phyloP scores from a whole-genome alignment of 2,113 vertebrate genomes.

The Coptodon rendalli region DNA sequence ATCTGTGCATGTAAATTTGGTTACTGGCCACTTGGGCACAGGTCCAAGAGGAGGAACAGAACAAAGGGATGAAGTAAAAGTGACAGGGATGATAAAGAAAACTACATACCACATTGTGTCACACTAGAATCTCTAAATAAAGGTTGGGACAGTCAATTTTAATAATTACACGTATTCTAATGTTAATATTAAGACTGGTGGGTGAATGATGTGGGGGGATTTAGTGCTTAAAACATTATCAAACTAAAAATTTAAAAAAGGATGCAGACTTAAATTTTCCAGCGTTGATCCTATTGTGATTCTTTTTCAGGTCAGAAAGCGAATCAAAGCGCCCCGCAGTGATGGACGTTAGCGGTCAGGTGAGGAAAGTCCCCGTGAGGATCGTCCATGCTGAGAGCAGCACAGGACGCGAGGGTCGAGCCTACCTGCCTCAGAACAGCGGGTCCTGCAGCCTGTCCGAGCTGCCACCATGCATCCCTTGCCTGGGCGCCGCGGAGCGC shows the following conservation, averaged over 20 bases:
- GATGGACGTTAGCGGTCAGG: conserved; percentile 69
- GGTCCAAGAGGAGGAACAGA: not conserved
- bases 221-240: not conserved
- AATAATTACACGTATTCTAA: not conserved
- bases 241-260: not conserved
- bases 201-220: not conserved
- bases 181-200: not conserved
- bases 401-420: conserved; percentile 71
- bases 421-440: conserved; percentile 67
- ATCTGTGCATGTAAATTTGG: not conserved
- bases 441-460: conserved; percentile 36
- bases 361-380: conserved; percentile 83
- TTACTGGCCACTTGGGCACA: not conserved
- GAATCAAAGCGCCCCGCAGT: conserved; percentile 1
- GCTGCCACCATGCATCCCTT: conserved; percentile 55
- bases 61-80: not conserved
- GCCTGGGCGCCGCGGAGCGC: conserved; percentile 61
- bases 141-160: not conserved
- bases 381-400: conserved; percentile 79
- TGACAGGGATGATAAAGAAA: not conserved
- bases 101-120: not conserved
- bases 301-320: conserved; percentile 39
- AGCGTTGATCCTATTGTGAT: not conserved
- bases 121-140: not conserved
- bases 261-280: not conserved